Base-by-base conservation (phyloP, 2,797 vertebrate genomes). In the Nasua narica region DNA sequence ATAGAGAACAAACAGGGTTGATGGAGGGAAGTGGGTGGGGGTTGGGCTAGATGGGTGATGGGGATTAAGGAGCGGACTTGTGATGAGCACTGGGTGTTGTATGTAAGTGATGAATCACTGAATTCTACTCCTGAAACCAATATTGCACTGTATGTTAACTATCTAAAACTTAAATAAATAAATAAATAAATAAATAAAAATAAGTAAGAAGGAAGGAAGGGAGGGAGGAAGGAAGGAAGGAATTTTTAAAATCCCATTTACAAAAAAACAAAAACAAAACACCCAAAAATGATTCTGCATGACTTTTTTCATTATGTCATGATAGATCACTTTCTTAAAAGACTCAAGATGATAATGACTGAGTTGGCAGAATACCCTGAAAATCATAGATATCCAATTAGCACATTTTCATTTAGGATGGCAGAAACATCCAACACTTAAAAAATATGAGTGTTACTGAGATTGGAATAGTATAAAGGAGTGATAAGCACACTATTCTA, bases 281-380 rank as follows among this genome's bases (percentile, higher is more conserved):
- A 60, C 11, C 56, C 16, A 67, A 84, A 89, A 95, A 78, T 72
- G 4, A 83, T 78, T 93, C 50, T 74, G 25, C 60, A 86, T 86
- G 11, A 43, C n/a, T 78, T 65, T 87, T 96, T 94, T 43, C 37
- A 77, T 72, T 77, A 87, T 18, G 25, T 85, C 19, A 77, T 78
- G 69, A 90, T 32, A 62, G n/a, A 60, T 50, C 27, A 16, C 72
- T 94, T 69, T 95, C 89, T 78, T 50, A 56, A 92, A 90, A 85
- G 74, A 89, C 32, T 86, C 60, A 43, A 54, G 48, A 67, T 52
- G 21, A 72, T 29, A 92, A 1, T 32, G 19, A 96, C 60, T 96
- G 62, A 92, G 27, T 77, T 92, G 69, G 19, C 46, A 90, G 48
- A 83, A 94, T 46, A 92, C 90, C 27, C 74, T 83, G 25, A 91